Base-by-base conservation (phyloP, 2,113 vertebrate species). In the Spheniscus mendiculus region DNA sequence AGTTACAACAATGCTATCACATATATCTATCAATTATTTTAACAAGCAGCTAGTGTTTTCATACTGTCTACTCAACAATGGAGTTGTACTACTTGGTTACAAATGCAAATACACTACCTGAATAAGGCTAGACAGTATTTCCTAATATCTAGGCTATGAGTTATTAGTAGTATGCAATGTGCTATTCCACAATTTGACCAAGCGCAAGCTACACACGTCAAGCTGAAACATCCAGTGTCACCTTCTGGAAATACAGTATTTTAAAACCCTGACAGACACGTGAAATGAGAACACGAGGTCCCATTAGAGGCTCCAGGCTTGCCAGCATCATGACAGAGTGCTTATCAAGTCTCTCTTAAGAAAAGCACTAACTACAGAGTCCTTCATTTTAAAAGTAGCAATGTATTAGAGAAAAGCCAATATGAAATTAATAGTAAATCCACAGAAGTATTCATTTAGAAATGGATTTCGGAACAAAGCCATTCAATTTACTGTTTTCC, bases 401-500 rank as follows among this genome's bases (percentile, higher is more conserved):
- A 80, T 62, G 82, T 88, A 90, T 76, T 72, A 94, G 49, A 88
- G 87, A 93, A 69, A 58, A 94, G 82, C 87, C 90, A 80, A 69
- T 62, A 90, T 62, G 49, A 95, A 97, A 96, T 96, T 95, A 97
- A 93, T 93, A 93, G 89, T 36, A 93, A 71, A 87, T 62, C 69
- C 85, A 95, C 86, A 84, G 26, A 78, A 78, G 71, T 62, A 95
- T 93, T 97, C 18, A 96, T 93, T 93, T 93, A 81, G 82, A 95
- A 93, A 94, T 47, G 85, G 76, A 90, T 92, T 92, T 93, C 7
- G 1, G 50, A 95, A 91, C 76, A 76, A 94, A 90, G 86, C n/a
- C 29, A 94, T 87, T 80, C 53, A 47, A 87, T 88, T 93, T 85
- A 76, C 77, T 79, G 53, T 76, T 92, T 87, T 89, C 87, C 85